phyloP scores from a whole-genome alignment of 2,888 invertebrate species.

The Junonia oenone region DNA sequence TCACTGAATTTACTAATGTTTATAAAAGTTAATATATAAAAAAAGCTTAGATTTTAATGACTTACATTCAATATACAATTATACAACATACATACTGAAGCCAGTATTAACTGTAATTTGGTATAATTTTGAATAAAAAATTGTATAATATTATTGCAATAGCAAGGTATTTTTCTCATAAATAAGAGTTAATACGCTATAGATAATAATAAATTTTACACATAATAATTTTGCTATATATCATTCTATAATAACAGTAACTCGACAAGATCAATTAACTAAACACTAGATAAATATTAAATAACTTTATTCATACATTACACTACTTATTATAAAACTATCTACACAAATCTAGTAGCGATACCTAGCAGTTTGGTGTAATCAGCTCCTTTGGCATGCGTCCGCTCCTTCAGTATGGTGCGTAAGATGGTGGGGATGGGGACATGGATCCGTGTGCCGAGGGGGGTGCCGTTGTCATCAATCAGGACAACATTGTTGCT shows the following conservation, averaged over 20 bases:
- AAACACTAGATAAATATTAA: conserved; percentile 14
- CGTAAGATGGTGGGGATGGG: conserved; percentile 95
- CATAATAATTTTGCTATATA: neutral
- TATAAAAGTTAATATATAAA: no score
- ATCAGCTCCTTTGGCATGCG: conserved; percentile 90
- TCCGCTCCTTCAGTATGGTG: conserved; percentile 89
- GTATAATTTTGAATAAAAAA: no score
- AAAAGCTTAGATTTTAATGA: no score
- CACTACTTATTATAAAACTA: conserved; percentile 3
- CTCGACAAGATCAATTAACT: neutral
- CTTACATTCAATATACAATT: no score
- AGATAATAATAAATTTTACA: no score
- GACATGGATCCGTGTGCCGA: conserved; percentile 96
- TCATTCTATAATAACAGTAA: neutral
- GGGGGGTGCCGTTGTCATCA: conserved; percentile 95
- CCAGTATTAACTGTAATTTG: no score
- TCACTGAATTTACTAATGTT: no score
- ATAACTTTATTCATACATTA: conserved; percentile 22
- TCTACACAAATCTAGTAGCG: conserved; percentile 90
- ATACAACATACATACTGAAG: no score
- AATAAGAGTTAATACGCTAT: neutral
- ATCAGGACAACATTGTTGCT: conserved; percentile 97
- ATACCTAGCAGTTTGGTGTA: conserved; percentile 95
- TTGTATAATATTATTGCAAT: neutral
- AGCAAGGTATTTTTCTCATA: neutral